Base-by-base conservation (phyloP, 2,797 vertebrate species). In the Karalla daura region DNA sequence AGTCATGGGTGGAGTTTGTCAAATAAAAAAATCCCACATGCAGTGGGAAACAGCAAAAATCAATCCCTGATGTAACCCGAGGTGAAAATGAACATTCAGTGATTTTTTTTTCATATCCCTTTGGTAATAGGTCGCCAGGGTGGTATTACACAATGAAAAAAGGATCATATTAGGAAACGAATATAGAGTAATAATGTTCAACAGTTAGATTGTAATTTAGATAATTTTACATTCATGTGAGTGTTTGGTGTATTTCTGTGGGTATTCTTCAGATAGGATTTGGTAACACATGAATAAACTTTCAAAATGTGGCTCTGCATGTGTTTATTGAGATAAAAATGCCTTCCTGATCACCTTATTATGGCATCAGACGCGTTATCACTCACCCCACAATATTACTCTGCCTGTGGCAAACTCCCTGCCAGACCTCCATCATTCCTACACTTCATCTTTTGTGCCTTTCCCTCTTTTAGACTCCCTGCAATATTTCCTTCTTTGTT, bases 1-100 rank as follows among this genome's bases (percentile, higher is more conserved):
- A 77, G 35, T 70, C 78, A 73, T 46, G 47, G 14, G 36, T 44
- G 43, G 43, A 55, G 36, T 53, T 61, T 39, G 56, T 51, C 18
- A 24, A 45, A 65, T 27, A 45, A 59, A 9, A 5, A 40, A 63
- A 56, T 40, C 3, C 8, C 10, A 44, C 17, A 40, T n/a, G 41
- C 5, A 45, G 25, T 40, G 7, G 5, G 13, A 46, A 63, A 53
- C 2, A 12, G 14, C 32, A 33, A 18, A 12, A 20, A 37, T 15
- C 17, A 15, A 36, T 51, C 18, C 24, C n/a, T 14, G 56, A 45
- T 2, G 4, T 27, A 56, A 27, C 52, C 12, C 10, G 13, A 6
- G 14, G 61, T 5, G 47, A 70, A 10, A 3, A 13, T 12, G 49
- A 18, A 23, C n/a, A n/a, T n/a, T n/a, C n/a, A n/a, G n/a, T n/a